These are phyloP conservation scores for Euwallacea fornicatus DNA, from an alignment of 1,140 invertebrate genomes.

Conservation along the genomic window DNA sequence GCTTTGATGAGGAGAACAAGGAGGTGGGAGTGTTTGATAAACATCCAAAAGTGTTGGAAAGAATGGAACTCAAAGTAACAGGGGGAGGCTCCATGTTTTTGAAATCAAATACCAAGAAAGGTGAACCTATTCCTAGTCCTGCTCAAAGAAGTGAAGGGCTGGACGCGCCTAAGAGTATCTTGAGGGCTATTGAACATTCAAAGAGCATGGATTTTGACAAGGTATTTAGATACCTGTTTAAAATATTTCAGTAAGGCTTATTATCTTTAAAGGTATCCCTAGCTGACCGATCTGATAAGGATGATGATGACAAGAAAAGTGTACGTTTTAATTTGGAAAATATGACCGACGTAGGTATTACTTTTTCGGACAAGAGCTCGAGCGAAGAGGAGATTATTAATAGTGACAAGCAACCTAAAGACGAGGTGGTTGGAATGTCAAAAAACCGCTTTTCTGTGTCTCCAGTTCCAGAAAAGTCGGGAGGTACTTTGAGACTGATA, in stretches of 20 bases:
- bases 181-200: constrained; percentile 56
- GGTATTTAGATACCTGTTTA: constrained; percentile 27
- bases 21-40: constrained; percentile 39
- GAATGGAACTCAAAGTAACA: constrained; percentile 52
- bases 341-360: constrained; percentile 44
- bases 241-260: not conserved
- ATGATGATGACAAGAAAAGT: constrained; percentile 73
- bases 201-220: constrained; percentile 49
- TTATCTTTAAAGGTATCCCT: constrained; percentile 38
- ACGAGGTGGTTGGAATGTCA: constrained; percentile 41
- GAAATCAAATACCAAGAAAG: constrained; percentile 63
- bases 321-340: constrained; percentile 65
- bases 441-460: constrained; percentile 36
- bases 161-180: constrained; percentile 64
- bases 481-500: constrained; percentile 51
- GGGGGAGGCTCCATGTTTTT: constrained; percentile 72
- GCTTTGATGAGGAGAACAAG: constrained; percentile 47
- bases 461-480: constrained; percentile 26
- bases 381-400: constrained; percentile 48
- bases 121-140: constrained; percentile 28
- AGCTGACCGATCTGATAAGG: constrained; percentile 44
- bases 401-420: constrained; percentile 42
- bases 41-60: constrained; percentile 43
- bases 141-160: constrained; percentile 34
- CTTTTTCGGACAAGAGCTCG: constrained; percentile 48